A percentile compares a stretch with the other conserved stretches of the same genome.
Conservation (phyloP, 2,888 invertebrate genomes). For the Siphonodentalium dalli region DNA sequence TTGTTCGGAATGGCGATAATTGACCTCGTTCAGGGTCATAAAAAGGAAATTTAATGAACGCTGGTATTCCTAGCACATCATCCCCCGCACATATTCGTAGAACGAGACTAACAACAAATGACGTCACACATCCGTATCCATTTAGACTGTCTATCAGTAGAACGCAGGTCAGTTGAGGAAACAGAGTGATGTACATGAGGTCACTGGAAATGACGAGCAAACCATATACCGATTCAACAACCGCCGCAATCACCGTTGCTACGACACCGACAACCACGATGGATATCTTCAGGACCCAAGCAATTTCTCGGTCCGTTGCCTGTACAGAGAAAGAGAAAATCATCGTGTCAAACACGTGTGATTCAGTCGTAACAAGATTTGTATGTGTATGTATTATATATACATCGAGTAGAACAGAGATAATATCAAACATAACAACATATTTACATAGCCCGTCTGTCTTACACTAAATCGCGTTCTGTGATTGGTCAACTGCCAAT, state of each 20-base stretch:
- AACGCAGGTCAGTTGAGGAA: constrained; percentile 42
- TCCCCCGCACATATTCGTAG: constrained; percentile 85
- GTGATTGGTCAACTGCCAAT: too few relatives aligned
- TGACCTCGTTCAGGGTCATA: constrained; percentile 32
- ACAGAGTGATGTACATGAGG: constrained; percentile 42
- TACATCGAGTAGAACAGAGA: too few relatives aligned
- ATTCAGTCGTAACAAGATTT: too few relatives aligned
- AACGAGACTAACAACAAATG: constrained; percentile 77
- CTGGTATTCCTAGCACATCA: constrained; percentile 73
- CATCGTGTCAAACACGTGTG: too few relatives aligned
- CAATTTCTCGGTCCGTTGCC: constrained; percentile 39
- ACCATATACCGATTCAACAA: constrained; percentile 37
- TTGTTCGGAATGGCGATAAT: constrained; percentile 38
- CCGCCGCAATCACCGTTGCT: constrained; percentile 35
- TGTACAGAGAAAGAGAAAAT: too few relatives aligned
- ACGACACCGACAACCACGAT: constrained; percentile 32
- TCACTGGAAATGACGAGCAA: constrained; percentile 40
- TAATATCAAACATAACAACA: too few relatives aligned
- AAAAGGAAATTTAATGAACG: constrained; percentile 30
- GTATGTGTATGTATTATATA: too few relatives aligned
- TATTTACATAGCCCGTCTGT: too few relatives aligned
- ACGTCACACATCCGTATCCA: constrained; percentile 43
- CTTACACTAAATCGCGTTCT: too few relatives aligned
- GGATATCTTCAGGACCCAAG: constrained; percentile 38
- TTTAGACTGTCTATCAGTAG: constrained; percentile 35